Percentiles rank a stretch among this genome's conserved stretches.
phyloP scores from a whole-genome alignment of 2,113 vertebrate species.

The Rattus rattus region DNA sequence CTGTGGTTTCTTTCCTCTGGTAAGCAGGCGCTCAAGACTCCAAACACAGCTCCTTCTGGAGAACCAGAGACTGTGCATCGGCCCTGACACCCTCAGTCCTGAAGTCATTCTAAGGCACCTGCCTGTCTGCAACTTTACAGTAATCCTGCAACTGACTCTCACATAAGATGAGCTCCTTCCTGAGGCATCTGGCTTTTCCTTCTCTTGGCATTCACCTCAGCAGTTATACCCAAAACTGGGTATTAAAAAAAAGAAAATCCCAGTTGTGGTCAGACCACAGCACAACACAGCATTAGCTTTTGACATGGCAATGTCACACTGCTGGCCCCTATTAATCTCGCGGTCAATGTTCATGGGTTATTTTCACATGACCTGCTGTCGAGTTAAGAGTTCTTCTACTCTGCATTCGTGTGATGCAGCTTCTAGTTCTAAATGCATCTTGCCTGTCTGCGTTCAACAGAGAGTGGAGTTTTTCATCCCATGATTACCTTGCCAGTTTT shows the following conservation, averaged over 20 bases:
- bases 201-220: conserved; percentile 12
- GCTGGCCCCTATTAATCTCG: conserved; percentile 69
- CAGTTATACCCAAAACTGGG: conserved; percentile 70
- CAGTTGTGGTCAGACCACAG: conserved; percentile 77
- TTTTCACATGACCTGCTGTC: conserved; percentile 57
- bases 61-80: not conserved
- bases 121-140: not conserved
- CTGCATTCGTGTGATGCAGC: not conserved
- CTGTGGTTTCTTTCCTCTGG: not conserved
- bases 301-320: conserved; percentile 43
- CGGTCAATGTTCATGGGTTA: conserved; percentile 45
- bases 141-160: not conserved
- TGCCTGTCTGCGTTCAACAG: not conserved
- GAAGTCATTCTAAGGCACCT: not conserved
- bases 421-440: not conserved
- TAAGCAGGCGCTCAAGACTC: not conserved
- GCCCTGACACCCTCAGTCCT: not conserved
- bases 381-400: conserved; percentile 13
- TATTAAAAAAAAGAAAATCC: conserved; percentile 23
- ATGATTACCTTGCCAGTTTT: conserved; percentile 27
- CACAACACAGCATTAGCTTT: conserved; percentile 60
- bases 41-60: not conserved
- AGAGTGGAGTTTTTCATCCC: not conserved
- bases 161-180: not conserved
- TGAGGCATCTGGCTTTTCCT: not conserved